phyloP scores from a whole-genome alignment of 1,140 invertebrate genomes.

The Drosophila sp. region DNA sequence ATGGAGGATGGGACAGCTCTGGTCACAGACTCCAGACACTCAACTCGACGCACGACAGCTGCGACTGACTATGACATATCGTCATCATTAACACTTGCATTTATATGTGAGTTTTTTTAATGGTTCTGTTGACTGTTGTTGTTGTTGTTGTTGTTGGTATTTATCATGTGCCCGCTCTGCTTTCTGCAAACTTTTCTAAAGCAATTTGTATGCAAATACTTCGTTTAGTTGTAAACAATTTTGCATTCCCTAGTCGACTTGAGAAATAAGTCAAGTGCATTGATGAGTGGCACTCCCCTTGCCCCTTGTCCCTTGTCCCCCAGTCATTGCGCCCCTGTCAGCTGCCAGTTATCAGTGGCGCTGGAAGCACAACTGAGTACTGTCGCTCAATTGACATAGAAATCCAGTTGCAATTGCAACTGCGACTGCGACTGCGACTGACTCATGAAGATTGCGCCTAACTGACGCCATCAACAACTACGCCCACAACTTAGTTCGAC shows the following conservation, averaged over 20 bases:
- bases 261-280: constrained; percentile 77
- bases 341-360: constrained; percentile 21
- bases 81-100: constrained; percentile 71
- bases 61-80: constrained; percentile 75
- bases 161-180: constrained; percentile 25
- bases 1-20: constrained; percentile 54
- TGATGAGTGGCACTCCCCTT: constrained; percentile 60
- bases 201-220: constrained; percentile 73
- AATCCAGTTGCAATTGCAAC: constrained; percentile 62
- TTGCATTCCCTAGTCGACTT: constrained; percentile 34
- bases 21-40: constrained; percentile 1
- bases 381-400: constrained; percentile 69
- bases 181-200: constrained; percentile 35
- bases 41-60: constrained; percentile 20
- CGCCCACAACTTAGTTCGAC: constrained; percentile 24
- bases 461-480: constrained; percentile 22
- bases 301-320: too few relatives aligned
- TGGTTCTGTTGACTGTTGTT: constrained; percentile 9
- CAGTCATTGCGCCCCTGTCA: background rate
- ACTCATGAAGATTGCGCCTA: constrained; percentile 28
- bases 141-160: constrained; percentile 26
- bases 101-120: constrained; percentile 20
- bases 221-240: constrained; percentile 67
- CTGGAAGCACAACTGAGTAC: constrained; percentile 9
- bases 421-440: constrained; percentile 35